phyloP scores from a whole-genome alignment of 2,888 invertebrate species.

The Netelia virgata region DNA sequence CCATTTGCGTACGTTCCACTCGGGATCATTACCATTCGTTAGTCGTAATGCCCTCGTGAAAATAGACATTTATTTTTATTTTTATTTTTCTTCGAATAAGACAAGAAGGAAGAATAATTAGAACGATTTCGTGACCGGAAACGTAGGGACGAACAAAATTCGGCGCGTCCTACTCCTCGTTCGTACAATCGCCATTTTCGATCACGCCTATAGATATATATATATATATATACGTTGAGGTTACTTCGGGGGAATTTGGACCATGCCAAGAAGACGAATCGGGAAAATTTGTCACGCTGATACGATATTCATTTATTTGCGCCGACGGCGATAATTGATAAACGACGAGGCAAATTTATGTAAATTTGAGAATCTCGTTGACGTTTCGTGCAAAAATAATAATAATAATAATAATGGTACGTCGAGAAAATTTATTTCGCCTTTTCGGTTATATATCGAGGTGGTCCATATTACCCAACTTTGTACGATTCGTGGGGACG shows the following conservation, averaged over 20 bases:
- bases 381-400: too few relatives aligned
- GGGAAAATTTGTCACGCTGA: too few relatives aligned
- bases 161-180: not conserved
- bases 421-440: too few relatives aligned
- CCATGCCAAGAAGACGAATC: too few relatives aligned
- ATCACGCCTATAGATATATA: not conserved
- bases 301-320: too few relatives aligned
- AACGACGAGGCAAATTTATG: too few relatives aligned
- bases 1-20: conserved; percentile 23
- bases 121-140: conserved; percentile 59
- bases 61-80: not conserved
- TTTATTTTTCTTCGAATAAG: not conserved
- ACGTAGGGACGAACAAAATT: conserved; percentile 38
- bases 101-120: conserved; percentile 2
- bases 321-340: too few relatives aligned
- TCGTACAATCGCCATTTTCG: not conserved
- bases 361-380: too few relatives aligned
- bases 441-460: too few relatives aligned
- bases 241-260: not conserved
- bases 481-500: conserved; percentile 4
- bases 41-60: not conserved
- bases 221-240: not conserved
- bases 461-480: too few relatives aligned
- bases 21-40: conserved; percentile 40
- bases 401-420: too few relatives aligned